These are phyloP conservation scores for Phaonia tiefii DNA, from an alignment of 2,888 invertebrate genomes.

Conservation along the genomic window DNA sequence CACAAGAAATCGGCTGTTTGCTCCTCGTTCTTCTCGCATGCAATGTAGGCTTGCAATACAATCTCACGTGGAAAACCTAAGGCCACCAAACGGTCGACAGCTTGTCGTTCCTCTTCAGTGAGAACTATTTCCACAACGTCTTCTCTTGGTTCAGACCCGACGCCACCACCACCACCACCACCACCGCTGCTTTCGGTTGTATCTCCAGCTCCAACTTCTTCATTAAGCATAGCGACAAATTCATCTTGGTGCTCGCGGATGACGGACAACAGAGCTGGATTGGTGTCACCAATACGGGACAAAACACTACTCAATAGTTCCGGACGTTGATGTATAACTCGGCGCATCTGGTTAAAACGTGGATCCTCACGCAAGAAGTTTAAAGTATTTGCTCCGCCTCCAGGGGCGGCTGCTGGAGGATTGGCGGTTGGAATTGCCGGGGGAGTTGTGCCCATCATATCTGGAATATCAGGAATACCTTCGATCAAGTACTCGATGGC, in stretches of 20 bases:
- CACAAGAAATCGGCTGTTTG: conserved; percentile 74
- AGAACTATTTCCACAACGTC: conserved; percentile 66
- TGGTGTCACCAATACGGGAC: conserved; percentile 94
- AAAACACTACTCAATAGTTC: conserved; percentile 93
- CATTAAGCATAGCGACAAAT: conserved; percentile 84
- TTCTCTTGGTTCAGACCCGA: conserved; percentile 40
- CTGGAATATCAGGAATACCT: conserved; percentile 81
- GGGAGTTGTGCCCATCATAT: conserved; percentile 39
- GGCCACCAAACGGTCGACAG: conserved; percentile 72
- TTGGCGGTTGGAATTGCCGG: conserved; percentile 38
- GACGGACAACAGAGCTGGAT: conserved; percentile 94
- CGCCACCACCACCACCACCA: conserved; percentile 35
- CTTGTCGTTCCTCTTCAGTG: conserved; percentile 69
- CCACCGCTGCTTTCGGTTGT: conserved; percentile 54
- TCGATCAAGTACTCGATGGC: conserved; percentile 98
- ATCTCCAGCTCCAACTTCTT: conserved; percentile 54
- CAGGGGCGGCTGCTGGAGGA: conserved; percentile 7
- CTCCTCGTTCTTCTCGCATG: conserved; percentile 75
- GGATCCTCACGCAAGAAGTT: conserved; percentile 91
- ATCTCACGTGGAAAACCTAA: conserved; percentile 73
- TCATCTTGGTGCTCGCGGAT: conserved; percentile 94
- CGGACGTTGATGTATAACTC: conserved; percentile 94
- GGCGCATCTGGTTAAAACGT: conserved; percentile 96
- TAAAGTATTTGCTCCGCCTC: conserved; percentile 54
- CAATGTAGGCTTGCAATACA: conserved; percentile 73